Conservation (phyloP, 2,113 vertebrate genomes). For the Anarhynchus alexandrinus region DNA sequence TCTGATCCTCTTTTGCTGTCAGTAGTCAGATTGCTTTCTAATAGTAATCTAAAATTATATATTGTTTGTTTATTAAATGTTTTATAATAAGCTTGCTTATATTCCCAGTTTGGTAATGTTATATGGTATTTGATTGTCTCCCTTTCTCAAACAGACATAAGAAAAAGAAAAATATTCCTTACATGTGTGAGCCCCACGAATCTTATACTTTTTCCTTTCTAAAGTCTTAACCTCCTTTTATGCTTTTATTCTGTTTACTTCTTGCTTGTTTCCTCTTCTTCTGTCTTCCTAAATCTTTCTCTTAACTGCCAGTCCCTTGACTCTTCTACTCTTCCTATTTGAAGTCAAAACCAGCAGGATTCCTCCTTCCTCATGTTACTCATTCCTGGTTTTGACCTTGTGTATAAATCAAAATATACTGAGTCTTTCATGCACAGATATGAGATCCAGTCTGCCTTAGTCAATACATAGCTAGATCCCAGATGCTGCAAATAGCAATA, state of each 20-base stretch:
- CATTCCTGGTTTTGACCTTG: background rate
- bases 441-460: background rate
- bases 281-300: background rate
- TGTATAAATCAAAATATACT: background rate
- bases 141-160: background rate
- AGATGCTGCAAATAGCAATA: background rate
- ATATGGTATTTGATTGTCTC: background rate
- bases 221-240: background rate
- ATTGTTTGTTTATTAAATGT: background rate
- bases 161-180: background rate
- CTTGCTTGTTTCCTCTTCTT: background rate
- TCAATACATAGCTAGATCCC: background rate
- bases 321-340: background rate
- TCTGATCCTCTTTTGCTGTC: background rate
- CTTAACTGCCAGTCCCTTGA: background rate
- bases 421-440: background rate
- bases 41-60: background rate
- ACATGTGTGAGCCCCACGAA: background rate
- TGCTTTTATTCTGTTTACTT: background rate
- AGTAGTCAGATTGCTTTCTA: background rate
- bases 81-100: background rate
- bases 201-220: background rate
- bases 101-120: background rate
- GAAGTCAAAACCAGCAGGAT: conserved; percentile 11
- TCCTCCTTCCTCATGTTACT: background rate